Evolutionary conservation across 2,113 vertebrate genomes (phyloP), one percentile per base, ranked within the genome.

Genomic region (Siniperca knerii): DNA sequence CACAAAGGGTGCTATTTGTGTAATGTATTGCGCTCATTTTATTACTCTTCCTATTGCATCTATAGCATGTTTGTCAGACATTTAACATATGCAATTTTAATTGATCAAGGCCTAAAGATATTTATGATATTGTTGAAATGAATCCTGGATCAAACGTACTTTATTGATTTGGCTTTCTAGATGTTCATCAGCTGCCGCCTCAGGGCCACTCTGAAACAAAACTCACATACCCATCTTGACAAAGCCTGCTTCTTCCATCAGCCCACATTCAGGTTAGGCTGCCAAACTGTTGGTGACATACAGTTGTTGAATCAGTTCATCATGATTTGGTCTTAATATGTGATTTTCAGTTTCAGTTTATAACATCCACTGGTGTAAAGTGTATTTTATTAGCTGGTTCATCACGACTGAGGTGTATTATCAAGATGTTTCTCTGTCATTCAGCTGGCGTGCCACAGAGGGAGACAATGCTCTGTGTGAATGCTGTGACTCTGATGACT

Each of bases 121-220:
- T 23, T 48, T 15, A 3, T 37, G 2, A 70, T 67, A 21, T 42
- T 46, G 2, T 44, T 52, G 16, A 25, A 58, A 48, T 35, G 0
- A 55, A 75, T n/a, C 8, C 15, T 29, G 20, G 6, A 50, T 40
- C 0, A 73, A n/a, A 54, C 54, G 4, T 25, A 4, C 13, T 40
- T 6, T 46, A 29, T 68, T 46, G 0, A 35, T 70, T 21, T 40
- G 4, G 1, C 13, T 61, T 29, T 74, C 29, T 50, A 94, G 90
- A 77, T 93, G 60, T 93, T 93, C 71, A 90, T 93, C 65, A 89
- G 71, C 42, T 94, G 93, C 55, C 83, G 88, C 48, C 82, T 93
- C 0, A 85, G n/a, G 73, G 89, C 89, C 16, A 61, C 52, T 62
- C 78, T 83, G 35, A 79, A 70, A 29, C 64, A 9, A 72, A 83